Percentiles rank a stretch among this genome's conserved stretches.
Conservation (phyloP, 2,113 vertebrate species). For the Perca fluviatilis region DNA sequence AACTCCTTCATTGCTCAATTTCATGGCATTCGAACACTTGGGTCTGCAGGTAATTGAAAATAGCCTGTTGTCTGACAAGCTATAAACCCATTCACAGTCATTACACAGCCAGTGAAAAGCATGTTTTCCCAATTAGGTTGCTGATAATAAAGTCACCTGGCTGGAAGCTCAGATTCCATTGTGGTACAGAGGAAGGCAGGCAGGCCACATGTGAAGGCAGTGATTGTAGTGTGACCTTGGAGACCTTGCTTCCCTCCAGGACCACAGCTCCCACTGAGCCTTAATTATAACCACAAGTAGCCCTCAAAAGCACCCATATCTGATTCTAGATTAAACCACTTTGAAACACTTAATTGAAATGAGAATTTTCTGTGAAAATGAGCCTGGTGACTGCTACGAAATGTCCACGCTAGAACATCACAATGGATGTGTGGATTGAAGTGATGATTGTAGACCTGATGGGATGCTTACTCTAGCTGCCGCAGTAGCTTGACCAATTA, state of each 20-base stretch:
- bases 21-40: conserved; percentile 63
- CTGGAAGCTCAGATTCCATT: conserved; percentile 54
- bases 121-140: conserved; percentile 74
- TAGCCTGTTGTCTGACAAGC: conserved; percentile 78
- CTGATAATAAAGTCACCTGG: conserved; percentile 72
- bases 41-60: conserved; percentile 73
- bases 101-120: conserved; percentile 74
- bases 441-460: conserved; percentile 31
- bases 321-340: conserved; percentile 66
- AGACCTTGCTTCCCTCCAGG: conserved; percentile 48
- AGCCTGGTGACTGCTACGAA: conserved; percentile 8
- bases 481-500: conserved; percentile 58
- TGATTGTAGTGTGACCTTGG: conserved; percentile 65
- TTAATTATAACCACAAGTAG: conserved; percentile 61
- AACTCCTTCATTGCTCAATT: conserved; percentile 56
- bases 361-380: conserved; percentile 49
- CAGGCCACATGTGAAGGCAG: conserved; percentile 50
- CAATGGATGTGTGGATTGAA: conserved; percentile 28
- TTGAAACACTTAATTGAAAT: conserved; percentile 66
- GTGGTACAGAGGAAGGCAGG: conserved; percentile 22
- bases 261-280: conserved; percentile 59
- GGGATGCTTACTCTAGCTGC: conserved; percentile 24
- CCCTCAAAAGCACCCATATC: conserved; percentile 54
- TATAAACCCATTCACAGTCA: conserved; percentile 77
- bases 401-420: conserved; percentile 28